A percentile compares a stretch with the other conserved stretches of the same genome.
phyloP scores from a whole-genome alignment of 2,888 invertebrate genomes.

The Acronicta leporina region DNA sequence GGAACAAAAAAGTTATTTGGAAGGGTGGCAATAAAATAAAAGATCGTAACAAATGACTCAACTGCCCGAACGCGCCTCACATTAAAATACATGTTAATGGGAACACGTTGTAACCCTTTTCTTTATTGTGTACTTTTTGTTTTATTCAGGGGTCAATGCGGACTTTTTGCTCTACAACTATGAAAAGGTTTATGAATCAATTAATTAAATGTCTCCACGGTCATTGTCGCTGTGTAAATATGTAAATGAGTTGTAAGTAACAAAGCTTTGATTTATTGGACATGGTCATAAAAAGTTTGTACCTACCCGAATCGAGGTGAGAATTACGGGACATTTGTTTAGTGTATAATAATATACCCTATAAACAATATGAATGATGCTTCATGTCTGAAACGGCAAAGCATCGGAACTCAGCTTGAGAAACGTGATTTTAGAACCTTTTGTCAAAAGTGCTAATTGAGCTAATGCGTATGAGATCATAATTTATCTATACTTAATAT shows the following conservation, averaged over 20 bases:
- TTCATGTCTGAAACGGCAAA: conserved; percentile 46
- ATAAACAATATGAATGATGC: conserved; percentile 65
- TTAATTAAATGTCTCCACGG: conserved; percentile 88
- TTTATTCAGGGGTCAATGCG: conserved; percentile 86
- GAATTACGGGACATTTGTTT: conserved; percentile 73
- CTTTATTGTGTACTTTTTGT: conserved; percentile 80
- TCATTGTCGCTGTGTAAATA: conserved; percentile 87
- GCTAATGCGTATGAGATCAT: too few species aligned
- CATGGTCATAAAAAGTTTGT: conserved; percentile 70
- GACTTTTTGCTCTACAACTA: conserved; percentile 79
- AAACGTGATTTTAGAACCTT: too few species aligned
- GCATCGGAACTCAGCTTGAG: not conserved
- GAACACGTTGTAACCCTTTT: conserved; percentile 86
- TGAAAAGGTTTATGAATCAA: conserved; percentile 88
- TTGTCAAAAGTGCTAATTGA: too few species aligned
- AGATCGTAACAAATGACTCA: conserved; percentile 80
- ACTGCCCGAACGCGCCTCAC: conserved; percentile 79
- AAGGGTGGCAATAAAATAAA: conserved; percentile 77
- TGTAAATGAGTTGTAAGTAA: conserved; percentile 82
- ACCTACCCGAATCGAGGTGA: conserved; percentile 72
- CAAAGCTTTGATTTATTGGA: conserved; percentile 86
- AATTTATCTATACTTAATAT: too few species aligned
- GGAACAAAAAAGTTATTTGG: conserved; percentile 63
- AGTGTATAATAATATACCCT: conserved; percentile 57
- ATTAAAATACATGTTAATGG: conserved; percentile 83